phyloP scores from a whole-genome alignment of 2,888 invertebrate species.

The Aphidius colemani region DNA sequence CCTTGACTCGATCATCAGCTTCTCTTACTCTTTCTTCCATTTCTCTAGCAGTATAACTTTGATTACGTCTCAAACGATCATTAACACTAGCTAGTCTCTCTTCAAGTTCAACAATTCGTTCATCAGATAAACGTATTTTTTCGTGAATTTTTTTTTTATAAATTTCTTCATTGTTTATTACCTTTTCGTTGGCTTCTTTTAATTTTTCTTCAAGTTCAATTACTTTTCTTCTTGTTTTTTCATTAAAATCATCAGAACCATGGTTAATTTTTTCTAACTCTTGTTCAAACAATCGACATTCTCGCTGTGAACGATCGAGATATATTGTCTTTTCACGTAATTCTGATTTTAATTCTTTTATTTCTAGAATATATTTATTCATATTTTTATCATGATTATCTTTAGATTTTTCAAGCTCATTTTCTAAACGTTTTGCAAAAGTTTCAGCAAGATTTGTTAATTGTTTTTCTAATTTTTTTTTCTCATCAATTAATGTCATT shows the following conservation, averaged over 20 bases:
- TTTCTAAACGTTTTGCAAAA: conserved; percentile 56
- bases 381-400: conserved; percentile 66
- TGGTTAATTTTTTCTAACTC: conserved; percentile 59
- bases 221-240: conserved; percentile 40
- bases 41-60: conserved; percentile 39
- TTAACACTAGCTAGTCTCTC: conserved; percentile 39
- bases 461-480: conserved; percentile 41
- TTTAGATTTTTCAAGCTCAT: conserved; percentile 66
- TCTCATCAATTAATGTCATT: conserved; percentile 45
- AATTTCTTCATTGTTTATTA: conserved; percentile 40
- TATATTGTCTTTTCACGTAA: conserved; percentile 65
- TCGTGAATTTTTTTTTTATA: conserved; percentile 35
- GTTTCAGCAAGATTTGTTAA: conserved; percentile 45
- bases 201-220: conserved; percentile 45
- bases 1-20: conserved; percentile 45
- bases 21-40: conserved; percentile 45
- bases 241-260: conserved; percentile 39
- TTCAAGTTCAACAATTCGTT: conserved; percentile 44
- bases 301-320: conserved; percentile 64
- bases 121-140: conserved; percentile 42
- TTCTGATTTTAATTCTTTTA: conserved; percentile 65
- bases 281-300: conserved; percentile 63
- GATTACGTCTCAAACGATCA: conserved; percentile 42
- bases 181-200: conserved; percentile 40
- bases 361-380: conserved; percentile 64